Evolutionary conservation across 2,113 vertebrate genomes (phyloP), one percentile per base, ranked within the genome.

Genomic region (Takifugu flavidus): DNA sequence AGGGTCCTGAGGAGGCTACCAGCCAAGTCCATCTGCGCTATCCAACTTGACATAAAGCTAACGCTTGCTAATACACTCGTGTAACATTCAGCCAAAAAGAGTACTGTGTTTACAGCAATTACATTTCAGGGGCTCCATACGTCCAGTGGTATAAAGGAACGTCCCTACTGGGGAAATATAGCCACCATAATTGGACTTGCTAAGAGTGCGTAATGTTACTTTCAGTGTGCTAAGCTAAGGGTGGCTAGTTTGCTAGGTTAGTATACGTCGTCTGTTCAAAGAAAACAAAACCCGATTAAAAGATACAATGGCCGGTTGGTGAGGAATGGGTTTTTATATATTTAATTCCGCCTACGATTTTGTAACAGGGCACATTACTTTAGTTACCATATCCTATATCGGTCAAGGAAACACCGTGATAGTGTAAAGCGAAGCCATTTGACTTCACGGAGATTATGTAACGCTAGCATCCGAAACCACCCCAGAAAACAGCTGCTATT

Each of bases 361-460:
- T 0, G 3, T 14, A 14, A 56, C 3, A 53, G 0, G 13, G 1
- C 2, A 0, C 14, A 47, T 2, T 47, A 49, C 14, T 42, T 15
- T 0, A 27, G 44, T 11, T 51, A 15, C 45, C 2, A 28, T 65
- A 0, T 56, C 44, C 28, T 43, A 4, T 42, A 25, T 43, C 69
- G 12, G 50, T 65, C 25, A 61, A 77, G 55, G 64, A 82, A 80
- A 67, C 56, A 62, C 50, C 72, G 71, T 70, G 72, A 72, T 70
- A 65, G 47, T 45, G 47, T 46, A 73, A 71, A 74, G 58, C 58
- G 77, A 25, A 75, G 71, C 77, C 77, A 59, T 79, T 85, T 61
- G 64, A 78, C 66, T 82, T 58, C 65, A 56, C 57, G 39, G 51
- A 80, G 53, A 89, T 89, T 89, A 89, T 89, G 86, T 89, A 89